Conservation (phyloP, 2,888 invertebrate genomes). For the Aleiodes leptofemur region DNA sequence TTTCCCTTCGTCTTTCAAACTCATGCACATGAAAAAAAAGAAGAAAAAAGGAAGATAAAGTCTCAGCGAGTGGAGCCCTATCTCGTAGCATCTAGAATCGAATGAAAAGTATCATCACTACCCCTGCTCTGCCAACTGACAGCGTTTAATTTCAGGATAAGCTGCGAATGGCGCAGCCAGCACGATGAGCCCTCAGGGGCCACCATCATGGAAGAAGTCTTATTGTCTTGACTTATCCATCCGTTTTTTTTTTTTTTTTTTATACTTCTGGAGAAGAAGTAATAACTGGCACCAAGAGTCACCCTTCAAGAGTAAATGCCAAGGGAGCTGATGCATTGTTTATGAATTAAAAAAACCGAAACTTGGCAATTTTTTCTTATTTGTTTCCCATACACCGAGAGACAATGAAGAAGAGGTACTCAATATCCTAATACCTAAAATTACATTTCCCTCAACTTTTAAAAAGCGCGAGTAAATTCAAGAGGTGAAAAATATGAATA, state of each 20-base stretch:
- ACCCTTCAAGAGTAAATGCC: background rate
- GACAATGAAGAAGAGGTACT: too few relatives aligned
- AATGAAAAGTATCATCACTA: slow-evolving; percentile 61
- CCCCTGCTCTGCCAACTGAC: slow-evolving; percentile 57
- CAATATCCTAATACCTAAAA: too few relatives aligned
- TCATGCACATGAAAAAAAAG: slow-evolving; percentile 27
- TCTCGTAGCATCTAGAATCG: slow-evolving; percentile 71
- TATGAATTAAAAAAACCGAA: background rate
- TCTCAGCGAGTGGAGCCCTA: slow-evolving; percentile 53
- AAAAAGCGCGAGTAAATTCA: too few relatives aligned
- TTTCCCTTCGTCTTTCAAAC: slow-evolving; percentile 44
- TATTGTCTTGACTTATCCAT: slow-evolving; percentile 45
- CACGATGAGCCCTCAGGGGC: slow-evolving; percentile 48
- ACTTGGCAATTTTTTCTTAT: background rate
- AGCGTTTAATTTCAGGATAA: slow-evolving; percentile 67
- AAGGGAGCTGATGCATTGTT: background rate
- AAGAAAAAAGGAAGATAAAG: slow-evolving; percentile 10
- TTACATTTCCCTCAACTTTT: too few relatives aligned
- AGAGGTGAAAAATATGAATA: too few relatives aligned
- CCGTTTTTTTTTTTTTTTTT: slow-evolving; percentile 24
- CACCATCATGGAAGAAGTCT: slow-evolving; percentile 35
- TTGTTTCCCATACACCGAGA: too few relatives aligned
- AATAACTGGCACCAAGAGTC: slow-evolving; percentile 23
- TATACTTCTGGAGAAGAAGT: background rate
- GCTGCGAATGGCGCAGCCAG: slow-evolving; percentile 48